Percentiles rank a stretch among this genome's conserved stretches.
phyloP scores from a whole-genome alignment of 2,797 vertebrate species.

The Microctenopoma stevenorrisi region DNA sequence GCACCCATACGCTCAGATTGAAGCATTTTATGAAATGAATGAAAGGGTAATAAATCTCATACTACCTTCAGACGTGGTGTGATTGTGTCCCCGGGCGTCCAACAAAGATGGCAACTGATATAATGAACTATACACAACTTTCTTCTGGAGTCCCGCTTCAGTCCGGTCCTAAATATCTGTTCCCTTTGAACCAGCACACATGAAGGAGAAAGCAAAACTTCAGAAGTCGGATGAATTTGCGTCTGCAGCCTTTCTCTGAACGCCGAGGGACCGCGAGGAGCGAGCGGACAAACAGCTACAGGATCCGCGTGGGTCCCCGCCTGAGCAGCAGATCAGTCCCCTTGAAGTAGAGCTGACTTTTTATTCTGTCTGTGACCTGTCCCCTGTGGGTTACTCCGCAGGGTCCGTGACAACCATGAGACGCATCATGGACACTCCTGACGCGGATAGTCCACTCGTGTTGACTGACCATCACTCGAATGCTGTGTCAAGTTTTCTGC shows the following conservation, averaged over 20 bases:
- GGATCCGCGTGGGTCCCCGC: slow-evolving; percentile 65
- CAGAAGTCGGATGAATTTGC: slow-evolving; percentile 72
- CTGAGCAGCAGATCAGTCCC: slow-evolving; percentile 51
- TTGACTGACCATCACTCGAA: slow-evolving; percentile 65
- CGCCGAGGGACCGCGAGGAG: slow-evolving; percentile 64
- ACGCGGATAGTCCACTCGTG: slow-evolving; percentile 50
- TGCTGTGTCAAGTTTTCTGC: slow-evolving; percentile 57
- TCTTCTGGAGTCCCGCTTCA: slow-evolving; percentile 21
- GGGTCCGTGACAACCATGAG: slow-evolving; percentile 79
- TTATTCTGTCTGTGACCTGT: slow-evolving; percentile 83
- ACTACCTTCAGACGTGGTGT: slow-evolving; percentile 42
- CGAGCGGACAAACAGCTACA: slow-evolving; percentile 64
- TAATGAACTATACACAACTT: slow-evolving; percentile 29
- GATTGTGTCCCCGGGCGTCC: slow-evolving; percentile 27
- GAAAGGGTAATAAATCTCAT: neutral
- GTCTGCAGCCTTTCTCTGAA: slow-evolving; percentile 66
- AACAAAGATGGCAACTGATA: slow-evolving; percentile 16
- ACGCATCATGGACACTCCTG: slow-evolving; percentile 63
- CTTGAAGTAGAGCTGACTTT: slow-evolving; percentile 69
- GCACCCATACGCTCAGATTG: neutral
- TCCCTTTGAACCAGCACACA: slow-evolving; percentile 44
- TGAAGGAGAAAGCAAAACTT: slow-evolving; percentile 46
- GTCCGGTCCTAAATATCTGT: slow-evolving; percentile 40
- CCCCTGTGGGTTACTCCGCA: slow-evolving; percentile 80
- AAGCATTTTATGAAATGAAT: neutral